A percentile compares a stretch with the other conserved stretches of the same genome.
Evolutionary conservation across 2,113 vertebrate genomes (phyloP).

Genomic region (Crypturellus undulatus): DNA sequence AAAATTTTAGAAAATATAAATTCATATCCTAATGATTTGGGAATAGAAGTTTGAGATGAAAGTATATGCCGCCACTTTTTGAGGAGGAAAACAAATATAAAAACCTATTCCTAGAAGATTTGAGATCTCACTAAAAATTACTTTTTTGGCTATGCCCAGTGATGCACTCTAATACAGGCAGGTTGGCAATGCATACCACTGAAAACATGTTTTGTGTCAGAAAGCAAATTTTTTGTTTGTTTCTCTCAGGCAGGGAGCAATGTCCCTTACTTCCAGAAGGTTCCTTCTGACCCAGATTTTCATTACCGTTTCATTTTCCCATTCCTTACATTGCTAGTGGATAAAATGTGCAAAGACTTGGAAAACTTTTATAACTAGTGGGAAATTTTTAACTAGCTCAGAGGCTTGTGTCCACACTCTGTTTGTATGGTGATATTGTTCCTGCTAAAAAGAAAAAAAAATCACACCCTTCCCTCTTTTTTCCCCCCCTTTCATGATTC

Average conservation of each 20-base stretch:
- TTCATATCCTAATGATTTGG: not conserved
- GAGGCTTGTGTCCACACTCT: not conserved
- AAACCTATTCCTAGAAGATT: not conserved
- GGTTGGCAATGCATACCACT: not conserved
- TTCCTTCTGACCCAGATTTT: not conserved
- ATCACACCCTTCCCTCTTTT: not conserved
- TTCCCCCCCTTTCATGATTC: not conserved
- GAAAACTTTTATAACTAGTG: not conserved
- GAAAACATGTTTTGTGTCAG: fast-evolving
- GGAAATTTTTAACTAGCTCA: not conserved
- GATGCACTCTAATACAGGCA: not conserved
- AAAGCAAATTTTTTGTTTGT: not conserved
- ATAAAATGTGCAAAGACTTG: not conserved
- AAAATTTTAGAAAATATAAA: not conserved
- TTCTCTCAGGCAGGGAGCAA: not conserved
- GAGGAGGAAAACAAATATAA: not conserved
- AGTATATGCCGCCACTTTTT: not conserved
- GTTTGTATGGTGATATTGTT: not conserved
- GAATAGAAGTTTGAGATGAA: not conserved
- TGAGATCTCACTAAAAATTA: not conserved
- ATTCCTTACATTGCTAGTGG: not conserved
- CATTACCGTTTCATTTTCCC: not conserved
- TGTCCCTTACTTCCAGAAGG: not conserved
- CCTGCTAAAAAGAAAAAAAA: not conserved
- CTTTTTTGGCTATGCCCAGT: not conserved